A percentile compares a stretch with the other conserved stretches of the same genome.
phyloP scores from a whole-genome alignment of 2,113 vertebrate species.

The mouse (Mus musculus) region GRCm39 chr3:39256501-39257000 shows the following conservation, averaged over 20 bases:
- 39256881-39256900: constrained; percentile 18
- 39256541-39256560: neutral
- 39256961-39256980: neutral
- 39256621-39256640: neutral
- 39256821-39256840: neutral
- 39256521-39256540: neutral
- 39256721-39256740: neutral
- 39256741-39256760: neutral
- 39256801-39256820: neutral
- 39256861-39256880: constrained; percentile 65
- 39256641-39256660: neutral
- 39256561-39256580: neutral
- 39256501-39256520: neutral
- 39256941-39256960: neutral
- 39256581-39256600: neutral
- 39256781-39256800: constrained; percentile 50
- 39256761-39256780: constrained; percentile 66
- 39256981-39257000: constrained; percentile 62
- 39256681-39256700: constrained; percentile 37
- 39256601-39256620: neutral
- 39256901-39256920: constrained; percentile 35
- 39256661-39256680: constrained; percentile 3
- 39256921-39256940: constrained; percentile 59
- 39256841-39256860: constrained; percentile 55
- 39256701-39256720: constrained; percentile 2